Conservation (phyloP, 2,888 invertebrate species). For the Sisyra terminalis region DNA sequence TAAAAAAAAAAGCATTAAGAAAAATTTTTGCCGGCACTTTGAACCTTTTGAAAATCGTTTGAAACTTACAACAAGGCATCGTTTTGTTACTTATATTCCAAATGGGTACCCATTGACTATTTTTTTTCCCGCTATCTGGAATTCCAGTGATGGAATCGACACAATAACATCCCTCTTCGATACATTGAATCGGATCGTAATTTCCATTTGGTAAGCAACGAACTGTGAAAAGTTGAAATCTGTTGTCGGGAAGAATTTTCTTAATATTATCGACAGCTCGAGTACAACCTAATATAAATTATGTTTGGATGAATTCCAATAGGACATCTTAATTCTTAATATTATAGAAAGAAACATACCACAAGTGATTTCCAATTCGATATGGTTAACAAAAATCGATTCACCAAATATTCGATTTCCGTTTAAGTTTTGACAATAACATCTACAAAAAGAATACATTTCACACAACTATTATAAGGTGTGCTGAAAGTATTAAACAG, state of each 20-base stretch:
- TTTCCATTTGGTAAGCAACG: constrained; percentile 49
- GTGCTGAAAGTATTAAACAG: no score
- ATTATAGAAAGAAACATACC: constrained; percentile 30
- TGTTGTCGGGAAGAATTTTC: constrained; percentile 20
- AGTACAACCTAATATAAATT: constrained; percentile 48
- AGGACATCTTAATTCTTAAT: no score
- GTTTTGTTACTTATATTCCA: constrained; percentile 19
- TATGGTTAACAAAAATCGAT: constrained; percentile 28
- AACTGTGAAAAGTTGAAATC: constrained; percentile 23
- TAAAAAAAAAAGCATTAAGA: no score
- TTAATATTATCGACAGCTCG: constrained; percentile 32
- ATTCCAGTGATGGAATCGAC: constrained; percentile 36
- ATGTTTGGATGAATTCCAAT: not conserved
- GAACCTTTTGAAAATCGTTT: no score
- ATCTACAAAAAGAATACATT: constrained; percentile 30
- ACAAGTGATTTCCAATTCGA: constrained; percentile 35
- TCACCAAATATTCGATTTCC: constrained; percentile 53
- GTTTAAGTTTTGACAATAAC: constrained; percentile 42
- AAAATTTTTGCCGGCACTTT: no score
- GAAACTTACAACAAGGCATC: constrained; percentile 25
- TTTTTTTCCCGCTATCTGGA: constrained; percentile 20
- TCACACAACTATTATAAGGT: no score
- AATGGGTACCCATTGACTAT: constrained; percentile 19
- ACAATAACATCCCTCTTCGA: constrained; percentile 39
- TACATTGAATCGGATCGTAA: constrained; percentile 49